Evolutionary conservation across 2,113 vertebrate species (phyloP).

Genomic region (Gnathonemus echidnorhynchus): DNA sequence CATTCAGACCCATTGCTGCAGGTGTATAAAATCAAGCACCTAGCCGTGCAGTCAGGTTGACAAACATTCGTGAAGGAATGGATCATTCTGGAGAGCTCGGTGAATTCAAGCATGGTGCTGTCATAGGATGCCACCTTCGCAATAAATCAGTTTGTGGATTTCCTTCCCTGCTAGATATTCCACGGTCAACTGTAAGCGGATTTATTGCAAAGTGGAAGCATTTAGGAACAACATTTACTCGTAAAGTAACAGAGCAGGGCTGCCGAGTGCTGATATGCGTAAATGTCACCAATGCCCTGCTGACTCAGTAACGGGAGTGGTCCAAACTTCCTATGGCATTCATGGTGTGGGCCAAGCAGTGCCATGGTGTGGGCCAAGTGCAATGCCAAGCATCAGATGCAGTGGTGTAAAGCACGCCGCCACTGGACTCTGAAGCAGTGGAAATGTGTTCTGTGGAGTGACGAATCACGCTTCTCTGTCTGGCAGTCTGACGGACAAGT

Average conservation of each 20-base stretch:
- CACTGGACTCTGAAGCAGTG: too few species aligned
- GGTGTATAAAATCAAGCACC: not conserved
- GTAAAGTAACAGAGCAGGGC: not conserved
- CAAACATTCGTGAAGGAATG: not conserved
- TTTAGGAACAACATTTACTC: not conserved
- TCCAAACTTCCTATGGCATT: not conserved
- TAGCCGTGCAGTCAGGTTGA: not conserved
- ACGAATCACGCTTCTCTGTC: too few species aligned
- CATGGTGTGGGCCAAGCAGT: too few species aligned
- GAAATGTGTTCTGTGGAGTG: too few species aligned
- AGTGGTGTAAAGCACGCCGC: too few species aligned
- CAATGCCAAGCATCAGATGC: too few species aligned
- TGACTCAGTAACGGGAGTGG: not conserved
- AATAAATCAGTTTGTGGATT: not conserved
- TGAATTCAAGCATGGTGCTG: too few species aligned
- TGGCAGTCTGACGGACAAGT: too few species aligned
- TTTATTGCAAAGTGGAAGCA: not conserved
- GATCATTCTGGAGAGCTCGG: not conserved
- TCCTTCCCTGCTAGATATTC: not conserved
- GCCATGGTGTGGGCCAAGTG: too few species aligned
- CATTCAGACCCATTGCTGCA: not conserved
- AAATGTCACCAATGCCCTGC: not conserved
- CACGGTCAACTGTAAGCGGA: not conserved
- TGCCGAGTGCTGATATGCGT: not conserved
- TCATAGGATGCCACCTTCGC: not conserved